These are phyloP conservation scores for Simalia tracyae DNA, from an alignment of 2,797 vertebrate genomes.

Conservation along the genomic window DNA sequence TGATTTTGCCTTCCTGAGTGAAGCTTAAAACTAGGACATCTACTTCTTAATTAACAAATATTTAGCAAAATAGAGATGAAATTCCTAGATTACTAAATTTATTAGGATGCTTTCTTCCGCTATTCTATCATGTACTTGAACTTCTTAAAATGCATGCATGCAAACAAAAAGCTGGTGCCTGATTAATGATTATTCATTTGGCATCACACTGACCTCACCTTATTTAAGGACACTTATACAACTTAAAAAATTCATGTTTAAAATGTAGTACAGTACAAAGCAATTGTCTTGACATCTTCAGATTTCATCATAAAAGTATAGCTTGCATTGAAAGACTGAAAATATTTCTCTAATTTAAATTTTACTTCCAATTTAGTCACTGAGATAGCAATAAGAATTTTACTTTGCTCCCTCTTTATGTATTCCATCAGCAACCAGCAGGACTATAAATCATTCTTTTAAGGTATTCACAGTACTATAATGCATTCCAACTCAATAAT, in stretches of 20 bases:
- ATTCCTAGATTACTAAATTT: constrained; percentile 34
- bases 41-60: constrained; percentile 14
- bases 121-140: constrained; percentile 33
- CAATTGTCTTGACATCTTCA: not conserved
- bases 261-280: constrained; percentile 45
- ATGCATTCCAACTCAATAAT: constrained; percentile 32
- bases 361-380: constrained; percentile 26
- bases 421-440: constrained; percentile 8
- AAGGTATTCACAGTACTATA: not conserved
- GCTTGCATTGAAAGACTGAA: constrained; percentile 31
- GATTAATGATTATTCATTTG: constrained; percentile 57
- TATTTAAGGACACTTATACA: constrained; percentile 49
- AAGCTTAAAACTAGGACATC: constrained; percentile 27
- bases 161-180: constrained; percentile 52
- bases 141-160: constrained; percentile 53
- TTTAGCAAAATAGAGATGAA: constrained; percentile 36
- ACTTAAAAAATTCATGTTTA: constrained; percentile 56
- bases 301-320: constrained; percentile 31
- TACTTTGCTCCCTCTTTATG: not conserved
- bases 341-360: constrained; percentile 29
- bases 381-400: constrained; percentile 8
- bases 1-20: not conserved
- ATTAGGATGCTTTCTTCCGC: constrained; percentile 41
- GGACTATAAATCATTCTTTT: constrained; percentile 6
- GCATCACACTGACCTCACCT: constrained; percentile 51